A percentile compares a stretch with the other conserved stretches of the same genome.
Conservation (phyloP, 1,140 invertebrate species). For the Hestina assimilis region DNA sequence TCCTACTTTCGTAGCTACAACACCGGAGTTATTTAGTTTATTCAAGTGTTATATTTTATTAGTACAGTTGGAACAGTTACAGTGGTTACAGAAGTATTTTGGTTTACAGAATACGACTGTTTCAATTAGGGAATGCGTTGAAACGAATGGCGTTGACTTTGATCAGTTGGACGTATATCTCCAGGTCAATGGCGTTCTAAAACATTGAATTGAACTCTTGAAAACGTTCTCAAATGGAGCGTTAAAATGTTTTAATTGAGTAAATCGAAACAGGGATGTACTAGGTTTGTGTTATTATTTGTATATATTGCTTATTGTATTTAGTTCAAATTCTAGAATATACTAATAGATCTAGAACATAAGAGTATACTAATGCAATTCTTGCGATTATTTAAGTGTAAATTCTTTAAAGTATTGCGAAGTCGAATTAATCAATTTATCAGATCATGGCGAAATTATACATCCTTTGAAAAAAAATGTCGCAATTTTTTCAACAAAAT, state of each 20-base stretch:
- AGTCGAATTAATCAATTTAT: too few species aligned
- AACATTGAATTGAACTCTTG: conserved; percentile 9
- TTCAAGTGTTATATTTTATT: conserved; percentile 38
- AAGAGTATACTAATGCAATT: too few species aligned
- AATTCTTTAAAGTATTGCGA: neutral
- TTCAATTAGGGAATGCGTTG: conserved; percentile 51
- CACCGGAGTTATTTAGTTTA: too few species aligned
- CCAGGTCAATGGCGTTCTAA: conserved; percentile 19
- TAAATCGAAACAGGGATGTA: too few species aligned
- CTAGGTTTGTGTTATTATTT: too few species aligned
- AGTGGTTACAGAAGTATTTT: conserved; percentile 30
- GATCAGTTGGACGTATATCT: conserved; percentile 23
- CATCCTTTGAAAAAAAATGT: too few species aligned
- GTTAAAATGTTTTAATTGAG: conserved; percentile 10
- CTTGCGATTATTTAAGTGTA: neutral
- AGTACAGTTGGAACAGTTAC: conserved; percentile 32
- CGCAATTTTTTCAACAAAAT: too few species aligned
- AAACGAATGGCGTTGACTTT: conserved; percentile 41
- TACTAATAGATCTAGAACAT: too few species aligned
- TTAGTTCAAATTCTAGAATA: too few species aligned
- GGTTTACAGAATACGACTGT: conserved; percentile 36
- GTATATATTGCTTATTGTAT: too few species aligned
- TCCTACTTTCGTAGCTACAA: too few species aligned
- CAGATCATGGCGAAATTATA: too few species aligned
- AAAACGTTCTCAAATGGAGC: neutral